phyloP scores from a whole-genome alignment of 1,140 invertebrate species.

The Aphidius ervi region DNA sequence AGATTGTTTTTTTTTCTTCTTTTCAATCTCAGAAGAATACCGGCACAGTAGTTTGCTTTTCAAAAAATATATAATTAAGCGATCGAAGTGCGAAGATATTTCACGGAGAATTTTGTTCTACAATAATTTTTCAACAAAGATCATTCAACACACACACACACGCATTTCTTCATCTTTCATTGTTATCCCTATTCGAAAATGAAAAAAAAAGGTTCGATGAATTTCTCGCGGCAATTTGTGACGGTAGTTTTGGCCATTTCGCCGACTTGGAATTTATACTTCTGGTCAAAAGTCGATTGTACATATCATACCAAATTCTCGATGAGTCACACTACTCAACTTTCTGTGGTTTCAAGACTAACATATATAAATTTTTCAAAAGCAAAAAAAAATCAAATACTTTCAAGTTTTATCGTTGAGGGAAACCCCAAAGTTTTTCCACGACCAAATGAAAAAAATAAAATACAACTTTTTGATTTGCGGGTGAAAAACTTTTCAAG shows the following conservation, averaged over 20 bases:
- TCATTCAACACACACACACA: conserved; percentile 13
- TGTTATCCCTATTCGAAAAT: conserved; percentile 11
- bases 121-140: neutral
- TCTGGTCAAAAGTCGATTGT: conserved; percentile 1
- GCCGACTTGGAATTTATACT: conserved; percentile 3
- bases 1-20: too few relatives aligned
- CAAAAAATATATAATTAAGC: conserved; percentile 20
- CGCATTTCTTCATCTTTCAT: conserved; percentile 17
- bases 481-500: neutral
- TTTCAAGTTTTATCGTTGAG: conserved; percentile 1
- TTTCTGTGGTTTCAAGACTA: conserved; percentile 2
- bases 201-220: conserved; percentile 3
- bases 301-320: conserved; percentile 2
- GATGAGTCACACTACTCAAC: conserved; percentile 17
- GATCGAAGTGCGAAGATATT: conserved; percentile 35
- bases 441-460: conserved; percentile 1
- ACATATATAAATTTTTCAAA: conserved; percentile 9
- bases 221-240: conserved; percentile 21
- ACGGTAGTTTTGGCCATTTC: conserved; percentile 16
- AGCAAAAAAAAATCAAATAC: neutral
- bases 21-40: neutral
- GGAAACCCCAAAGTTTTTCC: neutral
- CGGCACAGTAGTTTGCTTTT: neutral
- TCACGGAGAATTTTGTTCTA: conserved; percentile 31
- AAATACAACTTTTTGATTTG: conserved; percentile 3